Evolutionary conservation across 2,113 vertebrate species (phyloP), one percentile per base, ranked within the genome.

Genomic region (Malaclemys terrapin): DNA sequence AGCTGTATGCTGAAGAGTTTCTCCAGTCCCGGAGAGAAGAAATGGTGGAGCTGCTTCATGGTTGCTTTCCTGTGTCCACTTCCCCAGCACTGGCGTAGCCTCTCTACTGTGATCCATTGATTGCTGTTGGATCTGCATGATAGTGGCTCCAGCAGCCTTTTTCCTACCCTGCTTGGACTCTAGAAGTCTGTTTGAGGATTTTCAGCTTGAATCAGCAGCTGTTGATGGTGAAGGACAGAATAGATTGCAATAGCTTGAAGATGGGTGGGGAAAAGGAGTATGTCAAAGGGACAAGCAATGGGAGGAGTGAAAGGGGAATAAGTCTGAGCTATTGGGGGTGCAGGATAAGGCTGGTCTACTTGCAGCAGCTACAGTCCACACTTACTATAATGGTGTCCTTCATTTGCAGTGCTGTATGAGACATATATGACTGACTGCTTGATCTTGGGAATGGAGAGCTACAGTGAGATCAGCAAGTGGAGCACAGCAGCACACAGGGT

Each of bases 251-350:
- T 87, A 90, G 50, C 65, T 69, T 35, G 35, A 72, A 38, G n/a
- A n/a, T 42, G 19, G 57, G 45, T 17, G 42, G 75, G 53, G 53
- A 59, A 82, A 27, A 0, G 0, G 52, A 2, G 29, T 38, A 22
- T 19, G n/a, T 6, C 49, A 87, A 5, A 16, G 14, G 85, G 38
- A 65, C 62, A 57, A 31, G 45, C 14, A 53, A 78, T 24, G 75
- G 86, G 42, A 14, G 80, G 72, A 4, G 20, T 52, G 56, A 62
- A 42, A 50, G 82, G 29, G 56, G 10, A 50, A 45, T 65, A 42
- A 24, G 85, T 82, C 52, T 57, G 62, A 53, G 10, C 0, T 75
- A 50, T 13, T n/a, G 80, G 24, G 14, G 42, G 29, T 27, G 65
- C 12, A 3, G 50, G 5, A 49, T 9, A n/a, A 45, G 54, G 82